Base-by-base conservation (phyloP, 2,113 vertebrate genomes). In the Eretmochelys imbricata region DNA sequence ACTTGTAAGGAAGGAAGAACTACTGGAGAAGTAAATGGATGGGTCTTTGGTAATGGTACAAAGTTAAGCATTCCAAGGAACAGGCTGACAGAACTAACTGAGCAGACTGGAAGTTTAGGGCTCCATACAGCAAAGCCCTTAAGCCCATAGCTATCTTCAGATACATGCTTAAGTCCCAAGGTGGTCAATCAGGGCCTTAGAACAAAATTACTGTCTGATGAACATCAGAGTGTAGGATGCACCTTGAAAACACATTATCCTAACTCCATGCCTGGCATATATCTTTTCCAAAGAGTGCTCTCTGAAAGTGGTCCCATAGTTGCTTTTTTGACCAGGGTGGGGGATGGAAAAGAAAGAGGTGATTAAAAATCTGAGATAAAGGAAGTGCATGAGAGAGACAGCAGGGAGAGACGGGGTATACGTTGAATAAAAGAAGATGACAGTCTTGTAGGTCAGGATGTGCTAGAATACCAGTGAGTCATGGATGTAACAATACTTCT, bases 401-500 rank as follows among this genome's bases (percentile, higher is more conserved):
- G 25, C 4, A 46, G 48, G 6, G 1, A 62, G 38, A 51, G 25
- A 42, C 1, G 6, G 31, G 12, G 11, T 1, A 5, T 3, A 1
- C 20, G 17, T 48, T 90, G 69, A 82, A 89, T 25, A 49, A 84
- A 84, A 25, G 14, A 80, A 19, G 11, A 38, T n/a, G 65, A 38
- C n/a, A 3, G 5, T 55, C 16, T 93, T 91, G 8, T 19, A 72
- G 50, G 48, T 57, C 79, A 78, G 8, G 72, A 35, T 79, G 5
- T 31, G 42, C 31, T 57, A 48, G 29, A 24, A 46, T 29, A 16
- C 7, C 29, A 72, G 16, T 62, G 57, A 31, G 42, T n/a, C 27
- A 31, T 62, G 57, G 57, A 14, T 13, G 35, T 42, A 72, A 42
- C 49, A 22, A 53, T 6, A 27, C n/a, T 27, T 85, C n/a, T 54